These are phyloP conservation scores for Spilosoma lubricipeda DNA, from an alignment of 2,888 invertebrate species.

Conservation along the genomic window DNA sequence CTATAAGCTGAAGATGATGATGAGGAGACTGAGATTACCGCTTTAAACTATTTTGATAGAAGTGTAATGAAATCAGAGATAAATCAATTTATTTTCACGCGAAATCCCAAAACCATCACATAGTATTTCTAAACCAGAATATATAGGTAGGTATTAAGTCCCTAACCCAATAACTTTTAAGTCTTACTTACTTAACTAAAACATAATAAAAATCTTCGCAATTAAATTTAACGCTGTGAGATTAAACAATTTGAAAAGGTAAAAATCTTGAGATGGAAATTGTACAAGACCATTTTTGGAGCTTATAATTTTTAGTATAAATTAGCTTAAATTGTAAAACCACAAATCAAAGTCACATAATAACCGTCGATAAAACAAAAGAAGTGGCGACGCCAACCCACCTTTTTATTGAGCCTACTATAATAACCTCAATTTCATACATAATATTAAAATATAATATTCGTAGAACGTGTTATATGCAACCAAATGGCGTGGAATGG, in stretches of 20 bases:
- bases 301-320: neutral
- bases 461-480: conserved; percentile 51
- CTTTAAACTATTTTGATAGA: neutral
- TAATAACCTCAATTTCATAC: conserved; percentile 22
- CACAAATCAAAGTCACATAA: conserved; percentile 5
- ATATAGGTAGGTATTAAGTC: neutral
- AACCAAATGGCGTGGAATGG: conserved; percentile 78
- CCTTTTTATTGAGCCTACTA: conserved; percentile 13
- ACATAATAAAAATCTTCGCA: too few relatives aligned
- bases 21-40: too few relatives aligned
- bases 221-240: neutral
- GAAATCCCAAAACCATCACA: neutral
- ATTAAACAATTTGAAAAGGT: neutral
- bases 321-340: neutral
- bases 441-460: conserved; percentile 32
- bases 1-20: too few relatives aligned
- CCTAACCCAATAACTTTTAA: neutral
- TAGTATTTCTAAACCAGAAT: neutral
- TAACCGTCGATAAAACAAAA: conserved; percentile 14
- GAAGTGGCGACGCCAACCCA: neutral
- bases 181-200: too few relatives aligned
- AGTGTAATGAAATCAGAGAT: neutral
- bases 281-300: neutral
- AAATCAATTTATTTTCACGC: neutral
- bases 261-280: neutral